These are phyloP conservation scores for Syngnathus scovelli DNA, from an alignment of 2,113 vertebrate species.

Conservation along the genomic window DNA sequence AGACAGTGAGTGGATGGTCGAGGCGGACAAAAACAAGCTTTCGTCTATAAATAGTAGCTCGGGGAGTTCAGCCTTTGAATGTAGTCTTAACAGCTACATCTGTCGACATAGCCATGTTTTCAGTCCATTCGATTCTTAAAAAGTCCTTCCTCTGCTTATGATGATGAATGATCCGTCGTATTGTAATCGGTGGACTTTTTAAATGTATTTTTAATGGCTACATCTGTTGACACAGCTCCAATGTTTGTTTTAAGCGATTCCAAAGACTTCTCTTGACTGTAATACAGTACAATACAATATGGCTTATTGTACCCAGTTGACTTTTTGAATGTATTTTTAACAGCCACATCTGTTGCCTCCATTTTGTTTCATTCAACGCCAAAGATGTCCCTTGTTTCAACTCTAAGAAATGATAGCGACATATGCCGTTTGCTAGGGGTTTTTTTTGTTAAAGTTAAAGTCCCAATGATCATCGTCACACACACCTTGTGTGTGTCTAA, in stretches of 20 bases:
- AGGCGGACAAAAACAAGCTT: slow-evolving; percentile 34
- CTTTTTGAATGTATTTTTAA: slow-evolving; percentile 68
- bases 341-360: slow-evolving; percentile 63
- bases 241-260: slow-evolving; percentile 63
- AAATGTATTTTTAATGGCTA: slow-evolving; percentile 66
- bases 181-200: slow-evolving; percentile 56
- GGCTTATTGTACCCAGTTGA: slow-evolving; percentile 69
- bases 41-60: slow-evolving; percentile 57
- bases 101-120: slow-evolving; percentile 60
- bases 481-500: no score
- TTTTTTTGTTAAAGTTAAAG: no score
- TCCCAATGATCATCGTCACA: no score
- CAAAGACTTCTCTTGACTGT: slow-evolving; percentile 63
- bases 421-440: slow-evolving; percentile 45
- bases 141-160: slow-evolving; percentile 47
- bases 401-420: slow-evolving; percentile 65
- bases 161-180: slow-evolving; percentile 53
- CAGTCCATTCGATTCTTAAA: slow-evolving; percentile 56
- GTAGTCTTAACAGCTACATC: slow-evolving; percentile 66
- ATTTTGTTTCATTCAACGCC: slow-evolving; percentile 53
- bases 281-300: slow-evolving; percentile 66
- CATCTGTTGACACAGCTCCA: slow-evolving; percentile 63
- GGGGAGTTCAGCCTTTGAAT: slow-evolving; percentile 57
- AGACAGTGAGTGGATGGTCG: slow-evolving; percentile 43
- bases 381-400: slow-evolving; percentile 65